Conservation (phyloP, 1,140 invertebrate genomes). For the Achatina immaculata region DNA sequence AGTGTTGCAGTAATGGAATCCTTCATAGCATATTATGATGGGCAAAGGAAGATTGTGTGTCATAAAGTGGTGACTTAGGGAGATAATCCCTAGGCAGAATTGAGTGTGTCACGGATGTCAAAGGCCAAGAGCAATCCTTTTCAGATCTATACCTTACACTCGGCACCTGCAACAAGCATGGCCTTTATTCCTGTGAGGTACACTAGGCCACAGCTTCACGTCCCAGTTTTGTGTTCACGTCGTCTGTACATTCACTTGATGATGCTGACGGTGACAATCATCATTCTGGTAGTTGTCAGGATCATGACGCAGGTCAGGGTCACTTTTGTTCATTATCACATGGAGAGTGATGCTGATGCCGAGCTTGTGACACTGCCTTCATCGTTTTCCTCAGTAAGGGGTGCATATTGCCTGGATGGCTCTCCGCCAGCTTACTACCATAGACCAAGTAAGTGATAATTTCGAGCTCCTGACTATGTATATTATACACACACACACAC, state of each 20-base stretch:
- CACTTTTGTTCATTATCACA: conserved; percentile 55
- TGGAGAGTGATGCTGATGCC: conserved; percentile 42
- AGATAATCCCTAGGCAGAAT: too few relatives aligned
- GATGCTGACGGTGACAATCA: conserved; percentile 41
- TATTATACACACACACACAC: too few relatives aligned
- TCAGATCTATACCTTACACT: background rate
- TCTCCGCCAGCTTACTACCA: conserved; percentile 60
- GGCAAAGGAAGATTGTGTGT: too few relatives aligned
- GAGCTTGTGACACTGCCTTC: conserved; percentile 57
- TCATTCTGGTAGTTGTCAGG: conserved; percentile 48
- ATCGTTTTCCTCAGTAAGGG: conserved; percentile 42
- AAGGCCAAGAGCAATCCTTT: background rate
- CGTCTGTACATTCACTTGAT: conserved; percentile 53
- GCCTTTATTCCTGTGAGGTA: conserved; percentile 31
- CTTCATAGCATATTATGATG: too few relatives aligned
- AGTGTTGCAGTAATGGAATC: too few relatives aligned
- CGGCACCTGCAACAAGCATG: background rate
- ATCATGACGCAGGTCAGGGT: conserved; percentile 48
- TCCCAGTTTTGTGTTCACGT: conserved; percentile 47
- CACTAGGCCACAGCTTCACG: conserved; percentile 46
- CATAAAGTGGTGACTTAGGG: too few relatives aligned
- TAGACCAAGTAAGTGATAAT: conserved; percentile 50
- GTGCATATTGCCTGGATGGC: conserved; percentile 59
- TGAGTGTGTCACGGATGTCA: background rate
- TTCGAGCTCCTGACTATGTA: too few relatives aligned